Evolutionary conservation across 2,888 invertebrate genomes (phyloP).

Genomic region (Stratiomys singularior): DNA sequence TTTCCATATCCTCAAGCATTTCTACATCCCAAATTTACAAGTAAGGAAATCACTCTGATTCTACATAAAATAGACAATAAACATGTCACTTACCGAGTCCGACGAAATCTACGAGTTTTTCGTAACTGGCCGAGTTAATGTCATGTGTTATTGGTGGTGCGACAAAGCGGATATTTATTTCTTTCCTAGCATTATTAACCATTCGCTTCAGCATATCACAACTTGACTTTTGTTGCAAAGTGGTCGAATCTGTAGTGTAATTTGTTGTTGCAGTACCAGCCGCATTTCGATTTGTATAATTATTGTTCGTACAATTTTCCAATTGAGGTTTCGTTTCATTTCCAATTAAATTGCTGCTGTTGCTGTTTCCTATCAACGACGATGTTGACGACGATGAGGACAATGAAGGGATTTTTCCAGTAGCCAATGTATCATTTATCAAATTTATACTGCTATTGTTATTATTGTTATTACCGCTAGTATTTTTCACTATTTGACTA

Average conservation of each 20-base stretch:
- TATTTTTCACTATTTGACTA: conserved; percentile 42
- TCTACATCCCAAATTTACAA: too few relatives aligned
- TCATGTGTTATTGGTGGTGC: conserved; percentile 59
- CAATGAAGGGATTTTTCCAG: conserved; percentile 46
- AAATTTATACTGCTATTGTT: too few relatives aligned
- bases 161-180: conserved; percentile 58
- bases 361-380: not conserved
- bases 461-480: conserved; percentile 36
- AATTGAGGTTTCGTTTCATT: conserved; percentile 59
- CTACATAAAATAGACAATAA: conserved; percentile 17
- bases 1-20: too few relatives aligned
- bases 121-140: conserved; percentile 68
- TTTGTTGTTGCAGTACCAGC: conserved; percentile 54
- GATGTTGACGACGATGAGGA: conserved; percentile 37
- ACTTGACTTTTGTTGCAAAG: conserved; percentile 10
- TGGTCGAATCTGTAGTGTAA: conserved; percentile 20
- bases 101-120: conserved; percentile 73
- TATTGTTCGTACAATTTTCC: conserved; percentile 62
- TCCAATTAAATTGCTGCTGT: not conserved
- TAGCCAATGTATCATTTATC: conserved; percentile 33
- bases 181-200: conserved; percentile 52
- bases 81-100: conserved; percentile 68
- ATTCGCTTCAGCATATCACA: conserved; percentile 47
- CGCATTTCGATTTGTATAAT: conserved; percentile 60
- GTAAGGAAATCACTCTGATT: too few relatives aligned